Base-by-base conservation (phyloP, 2,113 vertebrate species). In the Lucifuga dentata region DNA sequence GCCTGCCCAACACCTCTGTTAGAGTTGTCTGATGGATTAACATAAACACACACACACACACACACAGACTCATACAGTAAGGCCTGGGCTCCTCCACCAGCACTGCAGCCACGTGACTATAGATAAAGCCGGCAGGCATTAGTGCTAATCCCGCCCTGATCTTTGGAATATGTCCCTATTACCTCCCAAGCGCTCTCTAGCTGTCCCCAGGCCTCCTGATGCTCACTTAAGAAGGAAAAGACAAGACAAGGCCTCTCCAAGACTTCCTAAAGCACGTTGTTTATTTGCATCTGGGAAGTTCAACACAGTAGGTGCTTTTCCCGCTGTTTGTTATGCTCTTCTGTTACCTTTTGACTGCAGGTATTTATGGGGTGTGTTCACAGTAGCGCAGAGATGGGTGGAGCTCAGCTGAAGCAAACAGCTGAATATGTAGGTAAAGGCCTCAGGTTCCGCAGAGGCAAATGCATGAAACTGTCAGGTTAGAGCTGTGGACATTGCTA, bases 71-170 rank as follows among this genome's bases (percentile, higher is more conserved):
- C 33, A 66, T n/a, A 82, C 26, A 60, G 48, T 45, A 64, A 67
- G 69, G 63, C 71, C 64, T 45, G n/a, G 45, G 62, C 84, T 84
- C 71, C 51, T 61, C 77, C 78, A 74, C 81, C 76, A 78, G 68
- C 82, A 46, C 73, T 83, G 79, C 86, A 87, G 84, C 86, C 88
- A 92, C 85, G 90, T 93, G 92, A 92, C 72, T 74, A 64, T 73
- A 89, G 89, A 92, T 92, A 91, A 92, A 92, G 87, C 88, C 81
- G 68, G 78, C 73, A 80, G 79, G 91, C 87, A 91, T 93, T 92
- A 92, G 91, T 75, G 69, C 81, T 93, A 93, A 93, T 93, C 91
- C 90, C 44, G 60, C 83, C 76, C 86, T 91, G 91, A 93, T 92
- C 89, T 92, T 92, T 90, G 88, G 87, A 93, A 89, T 89, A 90